These are phyloP conservation scores for Etheostoma spectabile DNA, from an alignment of 2,113 vertebrate species.

Conservation along the genomic window DNA sequence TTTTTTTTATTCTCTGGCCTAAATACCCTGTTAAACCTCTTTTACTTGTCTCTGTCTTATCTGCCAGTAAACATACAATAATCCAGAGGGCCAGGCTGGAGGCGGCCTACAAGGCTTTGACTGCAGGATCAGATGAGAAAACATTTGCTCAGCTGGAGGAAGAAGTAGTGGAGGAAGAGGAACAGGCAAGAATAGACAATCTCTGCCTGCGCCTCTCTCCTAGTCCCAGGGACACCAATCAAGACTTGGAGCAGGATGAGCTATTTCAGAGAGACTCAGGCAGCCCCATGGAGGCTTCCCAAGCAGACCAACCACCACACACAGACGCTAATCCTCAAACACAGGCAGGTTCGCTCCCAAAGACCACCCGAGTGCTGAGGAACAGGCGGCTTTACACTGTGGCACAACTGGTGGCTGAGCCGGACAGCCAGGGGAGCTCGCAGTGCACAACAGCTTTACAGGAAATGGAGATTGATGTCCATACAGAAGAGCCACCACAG, in stretches of 20 bases:
- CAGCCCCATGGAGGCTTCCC: constrained; percentile 64
- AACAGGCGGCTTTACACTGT: constrained; percentile 74
- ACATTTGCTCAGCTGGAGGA: constrained; percentile 85
- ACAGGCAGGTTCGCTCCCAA: constrained; percentile 7
- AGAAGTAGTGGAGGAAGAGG: constrained; percentile 73
- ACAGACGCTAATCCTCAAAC: constrained; percentile 16
- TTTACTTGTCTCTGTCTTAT: constrained; percentile 7
- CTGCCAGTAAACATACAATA: constrained; percentile 40
- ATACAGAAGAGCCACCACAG: constrained; percentile 12
- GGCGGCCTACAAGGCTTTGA: constrained; percentile 84
- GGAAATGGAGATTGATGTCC: constrained; percentile 19
- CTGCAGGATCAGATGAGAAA: constrained; percentile 57
- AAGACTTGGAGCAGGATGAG: constrained; percentile 55
- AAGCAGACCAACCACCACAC: constrained; percentile 52
- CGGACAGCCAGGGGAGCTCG: constrained; percentile 78
- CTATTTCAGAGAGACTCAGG: constrained; percentile 35
- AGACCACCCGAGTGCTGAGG: neutral
- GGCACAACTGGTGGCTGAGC: constrained; percentile 83
- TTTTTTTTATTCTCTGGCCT: neutral
- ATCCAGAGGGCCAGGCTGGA: constrained; percentile 74
- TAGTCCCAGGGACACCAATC: constrained; percentile 20
- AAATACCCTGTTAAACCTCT: neutral
- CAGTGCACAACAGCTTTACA: constrained; percentile 58
- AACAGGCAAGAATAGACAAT: constrained; percentile 48
- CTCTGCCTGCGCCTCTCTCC: constrained; percentile 39